Conservation (phyloP, 2,797 vertebrate genomes). For the Hippoglossus hippoglossus region DNA sequence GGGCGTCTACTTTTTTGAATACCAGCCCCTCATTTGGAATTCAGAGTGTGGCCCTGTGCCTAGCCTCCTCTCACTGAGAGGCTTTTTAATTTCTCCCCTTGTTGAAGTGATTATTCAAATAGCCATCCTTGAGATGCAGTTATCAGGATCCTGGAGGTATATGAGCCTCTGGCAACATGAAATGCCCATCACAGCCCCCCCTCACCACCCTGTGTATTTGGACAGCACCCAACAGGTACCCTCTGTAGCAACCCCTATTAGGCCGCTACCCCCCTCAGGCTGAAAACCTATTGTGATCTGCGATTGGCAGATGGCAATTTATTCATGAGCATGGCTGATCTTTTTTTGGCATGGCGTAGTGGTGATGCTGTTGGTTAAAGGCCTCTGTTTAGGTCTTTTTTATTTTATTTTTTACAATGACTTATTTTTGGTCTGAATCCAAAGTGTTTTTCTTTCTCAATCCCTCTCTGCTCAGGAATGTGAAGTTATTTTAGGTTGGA, state of each 20-base stretch:
- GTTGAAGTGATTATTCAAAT: conserved; percentile 89
- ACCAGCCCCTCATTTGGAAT: conserved; percentile 78
- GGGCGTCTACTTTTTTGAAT: conserved; percentile 63
- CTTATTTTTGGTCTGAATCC: conserved; percentile 58
- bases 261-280: conserved; percentile 63
- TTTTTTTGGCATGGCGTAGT: conserved; percentile 47
- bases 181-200: conserved; percentile 61
- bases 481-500: conserved; percentile 42
- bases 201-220: conserved; percentile 58
- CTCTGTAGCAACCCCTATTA: conserved; percentile 74
- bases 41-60: conserved; percentile 74
- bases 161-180: conserved; percentile 80
- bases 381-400: conserved; percentile 25
- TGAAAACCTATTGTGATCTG: conserved; percentile 64
- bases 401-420: conserved; percentile 45
- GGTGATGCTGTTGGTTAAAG: conserved; percentile 60
- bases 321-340: conserved; percentile 60
- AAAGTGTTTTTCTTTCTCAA: conserved; percentile 41
- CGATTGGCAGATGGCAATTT: conserved; percentile 72
- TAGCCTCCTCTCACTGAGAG: conserved; percentile 77
- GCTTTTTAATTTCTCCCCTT: conserved; percentile 85
- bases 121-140: conserved; percentile 82
- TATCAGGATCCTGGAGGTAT: conserved; percentile 84
- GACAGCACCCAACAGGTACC: conserved; percentile 78
- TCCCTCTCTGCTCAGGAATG: conserved; percentile 28